Evolutionary conservation across 2,797 vertebrate genomes (phyloP).

Genomic region (Cercopithecus petaurista): DNA sequence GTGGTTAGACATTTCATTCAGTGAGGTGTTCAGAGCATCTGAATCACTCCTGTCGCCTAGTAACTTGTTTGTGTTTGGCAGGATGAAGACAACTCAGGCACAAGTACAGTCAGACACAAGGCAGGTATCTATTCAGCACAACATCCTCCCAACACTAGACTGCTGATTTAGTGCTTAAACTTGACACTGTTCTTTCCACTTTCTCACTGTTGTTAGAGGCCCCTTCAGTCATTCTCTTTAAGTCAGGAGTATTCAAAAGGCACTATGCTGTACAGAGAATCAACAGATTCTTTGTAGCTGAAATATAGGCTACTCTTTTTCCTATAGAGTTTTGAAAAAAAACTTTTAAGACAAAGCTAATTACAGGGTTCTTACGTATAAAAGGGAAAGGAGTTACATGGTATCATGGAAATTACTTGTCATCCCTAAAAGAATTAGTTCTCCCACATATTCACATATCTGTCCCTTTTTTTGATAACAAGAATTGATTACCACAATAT

Average conservation of each 20-base stretch:
- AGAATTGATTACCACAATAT: neutral
- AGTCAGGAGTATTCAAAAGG: neutral
- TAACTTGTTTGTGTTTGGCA: constrained; percentile 35
- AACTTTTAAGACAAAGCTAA: neutral
- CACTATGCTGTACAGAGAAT: neutral
- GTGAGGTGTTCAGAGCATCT: neutral
- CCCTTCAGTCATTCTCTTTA: neutral
- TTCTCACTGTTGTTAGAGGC: neutral
- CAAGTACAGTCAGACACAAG: constrained; percentile 18
- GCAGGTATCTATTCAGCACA: neutral
- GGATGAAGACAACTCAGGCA: neutral
- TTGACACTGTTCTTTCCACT: neutral
- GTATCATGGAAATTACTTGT: neutral
- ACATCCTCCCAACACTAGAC: neutral
- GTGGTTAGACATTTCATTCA: constrained; percentile 22
- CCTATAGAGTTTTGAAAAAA: neutral
- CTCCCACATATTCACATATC: neutral
- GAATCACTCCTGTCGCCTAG: constrained; percentile 62
- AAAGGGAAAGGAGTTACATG: neutral
- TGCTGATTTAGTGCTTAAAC: neutral
- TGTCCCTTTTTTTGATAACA: neutral
- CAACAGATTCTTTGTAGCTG: neutral
- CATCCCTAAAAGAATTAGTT: neutral
- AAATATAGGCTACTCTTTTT: neutral
- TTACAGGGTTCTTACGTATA: neutral